Base-by-base conservation (phyloP, 2,797 vertebrate species). In the Onychomys torridus region DNA sequence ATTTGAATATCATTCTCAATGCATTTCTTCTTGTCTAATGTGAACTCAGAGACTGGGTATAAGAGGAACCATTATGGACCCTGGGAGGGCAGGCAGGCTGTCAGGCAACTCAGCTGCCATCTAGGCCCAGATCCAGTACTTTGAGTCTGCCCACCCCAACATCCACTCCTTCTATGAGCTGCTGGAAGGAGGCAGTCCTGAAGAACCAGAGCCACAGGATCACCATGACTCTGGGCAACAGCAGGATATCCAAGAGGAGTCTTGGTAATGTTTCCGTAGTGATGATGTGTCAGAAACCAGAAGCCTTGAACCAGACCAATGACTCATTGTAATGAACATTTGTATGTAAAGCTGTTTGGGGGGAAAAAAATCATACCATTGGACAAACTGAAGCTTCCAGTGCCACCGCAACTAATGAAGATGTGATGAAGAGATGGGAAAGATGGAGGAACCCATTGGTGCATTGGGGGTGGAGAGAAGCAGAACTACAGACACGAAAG, bases 21-120 rank as follows among this genome's bases (percentile, higher is more conserved):
- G 89, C 52, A 88, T 43, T 17, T 25, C 95, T 96, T 43, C 77
- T 85, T 96, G 46, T 92, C 23, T 73, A 90, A 77, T 23, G 11
- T 40, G 8, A 93, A 89, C 65, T 82, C 84, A 87, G 57, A 96
- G 14, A 88, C 27, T 27, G 90, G 5, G 5, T 55, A 37, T 57
- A 57, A 84, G 29, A 55, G 29, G 32, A 78, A 73, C 37, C 37
- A 40, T 73, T 40, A 25, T 0, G 2, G 37, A 10, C 21, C 71
- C 37, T 73, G 71, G 71, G 37, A 73, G 10, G 19, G 10, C 21
- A 73, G 37, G 21, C 21, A 23, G 37, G 21, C 4, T 73, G 71
- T 37, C 5, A 5, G 10, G 21, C 71, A 40, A 40, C 11, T 40
- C 71, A 40, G 21, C 71, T 73, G 40, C 19, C 19, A 73, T 73